A percentile compares a stretch with the other conserved stretches of the same genome.
phyloP scores from a whole-genome alignment of 1,140 invertebrate genomes.

The Bombus pascuorum region DNA sequence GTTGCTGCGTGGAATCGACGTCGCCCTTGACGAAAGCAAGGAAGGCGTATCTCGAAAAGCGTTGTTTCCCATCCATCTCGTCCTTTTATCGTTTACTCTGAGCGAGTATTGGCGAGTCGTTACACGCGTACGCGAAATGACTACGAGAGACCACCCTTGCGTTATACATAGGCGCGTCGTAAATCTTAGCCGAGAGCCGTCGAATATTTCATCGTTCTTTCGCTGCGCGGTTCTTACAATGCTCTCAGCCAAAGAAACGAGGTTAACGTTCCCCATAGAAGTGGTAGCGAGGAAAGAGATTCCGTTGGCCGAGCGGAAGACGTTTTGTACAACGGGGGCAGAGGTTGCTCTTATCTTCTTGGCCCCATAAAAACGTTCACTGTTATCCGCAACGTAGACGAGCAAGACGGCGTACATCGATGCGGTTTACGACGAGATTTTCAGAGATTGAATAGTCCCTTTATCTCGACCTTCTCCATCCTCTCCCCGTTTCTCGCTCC shows the following conservation, averaged over 20 bases:
- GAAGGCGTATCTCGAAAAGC: neutral
- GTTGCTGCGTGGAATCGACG: neutral
- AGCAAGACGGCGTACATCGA: conserved; percentile 58
- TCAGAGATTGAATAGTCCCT: conserved; percentile 73
- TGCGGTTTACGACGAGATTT: conserved; percentile 70
- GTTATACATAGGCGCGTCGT: neutral
- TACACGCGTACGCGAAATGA: too few relatives aligned
- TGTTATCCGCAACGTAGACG: conserved; percentile 69
- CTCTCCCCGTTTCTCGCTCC: neutral
- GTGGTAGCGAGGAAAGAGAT: conserved; percentile 56
- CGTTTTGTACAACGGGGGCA: conserved; percentile 73
- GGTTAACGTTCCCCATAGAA: conserved; percentile 23
- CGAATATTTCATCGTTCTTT: neutral
- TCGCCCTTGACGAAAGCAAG: neutral
- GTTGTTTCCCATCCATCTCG: rapidly evolving
- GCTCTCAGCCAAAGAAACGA: neutral
- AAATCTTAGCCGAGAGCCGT: neutral
- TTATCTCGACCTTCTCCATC: conserved; percentile 65
- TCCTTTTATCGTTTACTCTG: rapidly evolving
- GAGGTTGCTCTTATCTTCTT: conserved; percentile 73
- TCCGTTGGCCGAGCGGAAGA: conserved; percentile 72
- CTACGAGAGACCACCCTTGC: too few relatives aligned
- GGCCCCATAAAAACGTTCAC: conserved; percentile 74
- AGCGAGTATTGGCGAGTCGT: too few relatives aligned
- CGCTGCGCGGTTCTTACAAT: neutral